These are phyloP conservation scores for Sminthurides aquaticus DNA, from an alignment of 2,888 invertebrate genomes.

Conservation along the genomic window DNA sequence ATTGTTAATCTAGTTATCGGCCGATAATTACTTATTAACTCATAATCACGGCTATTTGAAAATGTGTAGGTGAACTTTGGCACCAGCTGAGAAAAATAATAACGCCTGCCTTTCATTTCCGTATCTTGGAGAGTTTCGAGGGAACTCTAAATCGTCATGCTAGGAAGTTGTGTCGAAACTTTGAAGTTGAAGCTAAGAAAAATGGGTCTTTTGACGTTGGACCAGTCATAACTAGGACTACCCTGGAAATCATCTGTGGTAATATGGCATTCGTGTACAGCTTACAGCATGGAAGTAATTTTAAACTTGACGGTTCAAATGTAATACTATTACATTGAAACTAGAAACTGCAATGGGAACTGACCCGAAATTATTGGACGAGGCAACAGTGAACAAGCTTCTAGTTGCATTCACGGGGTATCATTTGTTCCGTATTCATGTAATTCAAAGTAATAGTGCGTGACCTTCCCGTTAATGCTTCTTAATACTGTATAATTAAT, in stretches of 20 bases:
- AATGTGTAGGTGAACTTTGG: not conserved
- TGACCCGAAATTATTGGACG: not conserved
- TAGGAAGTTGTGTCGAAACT: not conserved
- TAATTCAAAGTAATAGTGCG: too few relatives aligned
- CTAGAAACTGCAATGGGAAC: not conserved
- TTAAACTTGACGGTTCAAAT: too few relatives aligned
- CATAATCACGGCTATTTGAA: not conserved
- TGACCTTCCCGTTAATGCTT: too few relatives aligned
- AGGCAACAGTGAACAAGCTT: too few relatives aligned
- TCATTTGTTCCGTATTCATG: too few relatives aligned
- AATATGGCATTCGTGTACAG: too few relatives aligned
- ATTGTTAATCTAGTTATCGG: not conserved
- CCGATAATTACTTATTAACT: not conserved
- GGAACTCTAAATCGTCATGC: not conserved
- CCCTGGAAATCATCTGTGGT: not conserved
- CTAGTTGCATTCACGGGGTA: too few relatives aligned
- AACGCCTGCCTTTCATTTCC: not conserved
- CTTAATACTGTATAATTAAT: too few relatives aligned
- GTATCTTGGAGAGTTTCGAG: not conserved
- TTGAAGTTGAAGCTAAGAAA: not conserved
- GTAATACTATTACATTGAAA: too few relatives aligned
- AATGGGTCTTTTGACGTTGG: not conserved
- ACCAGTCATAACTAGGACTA: not conserved
- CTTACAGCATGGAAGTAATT: too few relatives aligned
- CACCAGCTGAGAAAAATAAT: not conserved